These are phyloP conservation scores for Callaeas wilsoni DNA, from an alignment of 2,113 vertebrate genomes.

Conservation along the genomic window DNA sequence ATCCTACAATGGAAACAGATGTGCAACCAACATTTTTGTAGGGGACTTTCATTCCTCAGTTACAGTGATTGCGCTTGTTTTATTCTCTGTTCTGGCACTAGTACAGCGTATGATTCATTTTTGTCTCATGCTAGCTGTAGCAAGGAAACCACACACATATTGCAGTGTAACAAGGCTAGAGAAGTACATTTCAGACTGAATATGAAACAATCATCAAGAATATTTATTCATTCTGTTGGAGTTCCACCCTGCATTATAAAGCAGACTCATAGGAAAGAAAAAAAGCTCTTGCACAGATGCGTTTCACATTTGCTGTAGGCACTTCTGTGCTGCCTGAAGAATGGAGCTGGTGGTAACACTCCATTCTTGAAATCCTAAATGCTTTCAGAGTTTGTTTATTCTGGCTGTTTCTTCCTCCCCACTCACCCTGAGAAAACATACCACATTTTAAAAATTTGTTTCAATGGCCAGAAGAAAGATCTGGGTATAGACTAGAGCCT, in stretches of 20 bases:
- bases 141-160: slow-evolving; percentile 3
- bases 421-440: not conserved
- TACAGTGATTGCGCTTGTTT: not conserved
- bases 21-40: not conserved
- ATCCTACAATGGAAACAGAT: not conserved
- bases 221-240: not conserved
- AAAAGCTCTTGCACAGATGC: not conserved
- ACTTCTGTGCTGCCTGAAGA: not conserved
- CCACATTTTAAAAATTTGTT: not conserved
- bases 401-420: not conserved
- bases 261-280: not conserved
- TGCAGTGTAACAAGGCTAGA: not conserved
- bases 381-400: not conserved
- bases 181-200: not conserved
- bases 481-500: not conserved
- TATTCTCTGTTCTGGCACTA: not conserved
- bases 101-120: not conserved
- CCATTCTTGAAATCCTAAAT: not conserved
- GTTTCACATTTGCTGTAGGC: not conserved
- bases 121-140: slow-evolving; percentile 29
- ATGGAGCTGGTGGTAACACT: not conserved
- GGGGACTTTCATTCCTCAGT: not conserved
- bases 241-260: not conserved
- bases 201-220: not conserved
- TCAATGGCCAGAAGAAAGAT: not conserved